Evolutionary conservation across 2,797 vertebrate species (phyloP).

Genomic region (Zalophus californianus): DNA sequence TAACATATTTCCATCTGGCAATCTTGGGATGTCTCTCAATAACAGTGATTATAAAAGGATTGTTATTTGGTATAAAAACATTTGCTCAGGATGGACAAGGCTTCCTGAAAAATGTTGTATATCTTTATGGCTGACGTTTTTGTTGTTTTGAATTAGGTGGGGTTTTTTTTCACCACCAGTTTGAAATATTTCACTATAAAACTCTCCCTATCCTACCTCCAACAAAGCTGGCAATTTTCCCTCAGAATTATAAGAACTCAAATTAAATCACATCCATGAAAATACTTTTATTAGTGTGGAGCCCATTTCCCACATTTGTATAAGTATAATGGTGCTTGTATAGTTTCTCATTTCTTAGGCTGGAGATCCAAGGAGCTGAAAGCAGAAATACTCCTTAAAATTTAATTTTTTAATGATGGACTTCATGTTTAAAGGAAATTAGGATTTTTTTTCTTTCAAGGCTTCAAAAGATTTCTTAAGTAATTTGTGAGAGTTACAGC

Average conservation of each 20-base stretch:
- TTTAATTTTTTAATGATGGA: slow-evolving; percentile 57
- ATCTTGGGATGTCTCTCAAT: slow-evolving; percentile 86
- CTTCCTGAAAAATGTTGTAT: slow-evolving; percentile 88
- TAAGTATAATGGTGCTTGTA: slow-evolving; percentile 77
- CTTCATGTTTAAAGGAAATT: slow-evolving; percentile 41
- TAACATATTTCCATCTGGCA: slow-evolving; percentile 88
- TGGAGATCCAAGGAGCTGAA: slow-evolving; percentile 65
- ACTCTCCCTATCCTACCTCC: slow-evolving; percentile 84
- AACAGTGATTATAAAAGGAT: slow-evolving; percentile 86
- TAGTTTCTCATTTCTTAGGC: slow-evolving; percentile 74
- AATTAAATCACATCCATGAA: slow-evolving; percentile 78
- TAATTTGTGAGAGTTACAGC: slow-evolving; percentile 9
- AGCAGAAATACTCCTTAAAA: neutral
- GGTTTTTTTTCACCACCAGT: slow-evolving; percentile 73
- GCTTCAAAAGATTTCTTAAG: neutral
- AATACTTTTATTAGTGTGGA: slow-evolving; percentile 80
- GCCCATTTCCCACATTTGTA: slow-evolving; percentile 73
- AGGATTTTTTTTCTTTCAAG: slow-evolving; percentile 54
- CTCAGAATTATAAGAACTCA: slow-evolving; percentile 71
- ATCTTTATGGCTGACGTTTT: slow-evolving; percentile 87
- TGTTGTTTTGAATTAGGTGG: slow-evolving; percentile 86
- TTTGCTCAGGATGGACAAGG: slow-evolving; percentile 86
- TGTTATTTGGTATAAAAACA: slow-evolving; percentile 88
- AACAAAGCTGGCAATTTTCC: slow-evolving; percentile 82
- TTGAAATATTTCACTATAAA: slow-evolving; percentile 85